Evolutionary conservation across 2,797 vertebrate species (phyloP).

Genomic region (Huso huso): DNA sequence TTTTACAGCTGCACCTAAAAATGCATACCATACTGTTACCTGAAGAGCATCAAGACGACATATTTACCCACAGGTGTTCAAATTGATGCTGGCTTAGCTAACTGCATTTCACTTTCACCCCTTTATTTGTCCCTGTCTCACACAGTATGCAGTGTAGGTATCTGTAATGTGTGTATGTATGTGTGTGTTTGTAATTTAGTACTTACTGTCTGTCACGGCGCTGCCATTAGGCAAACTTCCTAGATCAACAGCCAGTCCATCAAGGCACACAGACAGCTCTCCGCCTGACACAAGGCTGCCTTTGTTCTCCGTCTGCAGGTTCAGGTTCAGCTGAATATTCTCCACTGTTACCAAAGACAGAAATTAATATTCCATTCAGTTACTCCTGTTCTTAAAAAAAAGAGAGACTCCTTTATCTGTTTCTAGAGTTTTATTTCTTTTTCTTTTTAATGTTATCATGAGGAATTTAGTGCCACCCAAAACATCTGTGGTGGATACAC

Average conservation of each 20-base stretch:
- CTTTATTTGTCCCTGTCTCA: too few species aligned
- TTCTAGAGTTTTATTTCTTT: too few species aligned
- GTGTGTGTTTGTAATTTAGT: constrained; percentile 34
- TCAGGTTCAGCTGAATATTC: constrained; percentile 86
- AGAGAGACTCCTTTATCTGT: background rate
- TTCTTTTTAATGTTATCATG: background rate
- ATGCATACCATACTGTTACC: too few species aligned
- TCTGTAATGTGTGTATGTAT: constrained; percentile 10
- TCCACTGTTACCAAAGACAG: constrained; percentile 64
- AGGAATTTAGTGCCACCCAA: background rate
- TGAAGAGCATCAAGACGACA: too few species aligned
- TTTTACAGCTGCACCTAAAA: too few species aligned
- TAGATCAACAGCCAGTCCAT: constrained; percentile 84
- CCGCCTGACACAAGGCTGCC: constrained; percentile 82
- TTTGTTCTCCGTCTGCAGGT: constrained; percentile 92
- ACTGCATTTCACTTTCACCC: too few species aligned
- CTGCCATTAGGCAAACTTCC: constrained; percentile 79
- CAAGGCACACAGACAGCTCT: constrained; percentile 90
- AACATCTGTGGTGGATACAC: background rate
- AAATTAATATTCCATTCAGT: constrained; percentile 8
- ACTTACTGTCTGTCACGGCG: constrained; percentile 78
- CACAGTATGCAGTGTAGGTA: too few species aligned
- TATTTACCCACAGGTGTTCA: too few species aligned
- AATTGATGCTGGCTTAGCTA: too few species aligned
- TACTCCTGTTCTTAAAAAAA: background rate